Base-by-base conservation (phyloP, 2,888 invertebrate species). In the Cylindroiulus punctatus region DNA sequence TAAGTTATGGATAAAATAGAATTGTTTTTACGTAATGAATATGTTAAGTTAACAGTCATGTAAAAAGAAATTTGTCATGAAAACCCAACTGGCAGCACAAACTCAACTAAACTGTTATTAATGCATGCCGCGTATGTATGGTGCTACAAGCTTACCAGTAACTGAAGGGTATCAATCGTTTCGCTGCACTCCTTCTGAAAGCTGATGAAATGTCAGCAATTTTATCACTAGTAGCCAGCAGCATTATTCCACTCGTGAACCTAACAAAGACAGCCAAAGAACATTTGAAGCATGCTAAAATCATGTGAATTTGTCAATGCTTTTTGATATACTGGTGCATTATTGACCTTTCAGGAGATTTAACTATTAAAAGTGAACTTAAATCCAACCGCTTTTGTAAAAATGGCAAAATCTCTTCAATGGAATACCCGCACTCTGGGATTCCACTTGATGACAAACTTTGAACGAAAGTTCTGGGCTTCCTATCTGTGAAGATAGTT, bases 191-290 rank as follows among this genome's bases (percentile, higher is more conserved):
- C 26, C 85, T 81, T 86, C 22, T 57, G 2, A 86, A n/a, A 65
- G 88, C 86, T 19, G 76, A 65, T 76, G 26, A 84, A 26, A 88
- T 40, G 14, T 84, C 87, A 32, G 82, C n/a, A 12, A 81, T 86
- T 81, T 47, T 84, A 2, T 84, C 76, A 12, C 84, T 84, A 47
- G 87, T 82, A n/a, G 88, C 86, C 30, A 88, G 30, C 30, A 88
- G 52, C 19, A 87, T 86, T 14, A 88, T 83, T 19, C 88, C 88
- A 85, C 88, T 88, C 19, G 87, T 85, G 84, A 86, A 88, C 86
- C 88, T 88, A 40, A 65, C 57, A 32, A 40, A 85, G 5, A n/a
- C n/a, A 52, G n/a, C 7, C 52, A 36, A 36, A 36, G 12, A 85
- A 30, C n/a, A 1, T 22, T 47, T 52, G 22, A 30, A 14, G 0